Evolutionary conservation across 2,797 vertebrate genomes (phyloP).

Genomic region (Malacoctenus gilli): DNA sequence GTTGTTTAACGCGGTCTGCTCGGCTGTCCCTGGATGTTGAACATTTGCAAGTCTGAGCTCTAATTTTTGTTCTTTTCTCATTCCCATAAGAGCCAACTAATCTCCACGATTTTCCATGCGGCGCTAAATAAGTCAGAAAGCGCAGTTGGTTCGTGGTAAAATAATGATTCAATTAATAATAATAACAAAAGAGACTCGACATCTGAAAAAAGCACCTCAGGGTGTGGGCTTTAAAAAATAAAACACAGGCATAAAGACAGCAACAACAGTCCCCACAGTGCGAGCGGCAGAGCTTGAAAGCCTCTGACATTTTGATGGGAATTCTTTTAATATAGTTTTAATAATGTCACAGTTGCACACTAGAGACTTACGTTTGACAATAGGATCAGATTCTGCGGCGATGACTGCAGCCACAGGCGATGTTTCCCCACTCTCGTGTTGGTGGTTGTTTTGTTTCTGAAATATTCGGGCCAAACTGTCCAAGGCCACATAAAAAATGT

Average conservation of each 20-base stretch:
- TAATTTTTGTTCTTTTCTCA: slow-evolving; percentile 14
- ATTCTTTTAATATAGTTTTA: slow-evolving; percentile 36
- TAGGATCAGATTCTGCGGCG: slow-evolving; percentile 13
- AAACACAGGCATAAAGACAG: slow-evolving; percentile 7
- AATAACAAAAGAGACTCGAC: slow-evolving; percentile 14
- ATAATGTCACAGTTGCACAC: slow-evolving; percentile 19
- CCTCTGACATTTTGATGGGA: slow-evolving; percentile 21
- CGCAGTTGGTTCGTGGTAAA: slow-evolving; percentile 17
- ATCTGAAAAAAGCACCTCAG: slow-evolving; percentile 6
- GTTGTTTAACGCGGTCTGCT: slow-evolving; percentile 20
- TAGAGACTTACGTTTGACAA: slow-evolving; percentile 33
- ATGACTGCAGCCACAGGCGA: slow-evolving; percentile 8
- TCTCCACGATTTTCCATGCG: not conserved
- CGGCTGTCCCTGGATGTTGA: slow-evolving; percentile 22
- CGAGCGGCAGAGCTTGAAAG: slow-evolving; percentile 11
- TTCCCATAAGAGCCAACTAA: slow-evolving; percentile 15
- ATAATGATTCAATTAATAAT: slow-evolving; percentile 35
- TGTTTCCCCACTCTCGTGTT: slow-evolving; percentile 29
- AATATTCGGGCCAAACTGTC: slow-evolving; percentile 39
- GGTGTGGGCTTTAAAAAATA: slow-evolving; percentile 1
- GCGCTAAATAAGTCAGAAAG: slow-evolving; percentile 30
- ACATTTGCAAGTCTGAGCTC: slow-evolving; percentile 40
- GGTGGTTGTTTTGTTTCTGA: slow-evolving; percentile 36
- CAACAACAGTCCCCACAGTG: slow-evolving; percentile 2
- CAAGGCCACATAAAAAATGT: slow-evolving; percentile 56